phyloP scores from a whole-genome alignment of 2,797 vertebrate species.

The Onychomys torridus region DNA sequence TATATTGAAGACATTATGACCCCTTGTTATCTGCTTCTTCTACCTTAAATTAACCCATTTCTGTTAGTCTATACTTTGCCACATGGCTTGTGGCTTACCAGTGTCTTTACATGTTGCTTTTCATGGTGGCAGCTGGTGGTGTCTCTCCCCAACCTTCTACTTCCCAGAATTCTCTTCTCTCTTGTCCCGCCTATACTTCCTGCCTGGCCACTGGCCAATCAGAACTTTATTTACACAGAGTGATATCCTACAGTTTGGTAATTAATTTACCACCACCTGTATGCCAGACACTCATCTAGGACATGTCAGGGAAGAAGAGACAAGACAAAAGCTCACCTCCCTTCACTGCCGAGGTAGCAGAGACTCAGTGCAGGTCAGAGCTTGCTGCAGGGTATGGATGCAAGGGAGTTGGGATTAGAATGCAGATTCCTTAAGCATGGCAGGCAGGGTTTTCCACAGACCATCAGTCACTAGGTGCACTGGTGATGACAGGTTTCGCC shows the following conservation, averaged over 20 bases:
- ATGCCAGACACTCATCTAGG: background rate
- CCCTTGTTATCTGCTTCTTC: no score
- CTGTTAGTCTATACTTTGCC: no score
- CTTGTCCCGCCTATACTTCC: no score
- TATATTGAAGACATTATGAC: background rate
- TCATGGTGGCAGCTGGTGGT: no score
- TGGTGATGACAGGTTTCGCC: background rate
- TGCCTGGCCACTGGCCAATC: no score
- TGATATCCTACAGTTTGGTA: background rate
- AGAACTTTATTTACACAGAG: no score
- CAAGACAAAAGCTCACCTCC: background rate
- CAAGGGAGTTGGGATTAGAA: background rate
- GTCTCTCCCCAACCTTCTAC: no score
- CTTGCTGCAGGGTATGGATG: background rate
- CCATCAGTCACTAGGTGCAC: background rate
- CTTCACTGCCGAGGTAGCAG: background rate
- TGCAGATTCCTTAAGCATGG: background rate
- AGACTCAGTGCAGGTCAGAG: background rate
- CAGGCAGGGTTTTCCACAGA: background rate
- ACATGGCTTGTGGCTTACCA: no score
- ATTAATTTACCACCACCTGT: background rate
- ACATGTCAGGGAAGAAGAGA: background rate
- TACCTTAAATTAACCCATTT: no score
- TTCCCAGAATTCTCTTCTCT: no score
- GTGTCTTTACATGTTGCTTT: no score